phyloP scores from a whole-genome alignment of 2,888 invertebrate genomes.

The Lobophora halterata region DNA sequence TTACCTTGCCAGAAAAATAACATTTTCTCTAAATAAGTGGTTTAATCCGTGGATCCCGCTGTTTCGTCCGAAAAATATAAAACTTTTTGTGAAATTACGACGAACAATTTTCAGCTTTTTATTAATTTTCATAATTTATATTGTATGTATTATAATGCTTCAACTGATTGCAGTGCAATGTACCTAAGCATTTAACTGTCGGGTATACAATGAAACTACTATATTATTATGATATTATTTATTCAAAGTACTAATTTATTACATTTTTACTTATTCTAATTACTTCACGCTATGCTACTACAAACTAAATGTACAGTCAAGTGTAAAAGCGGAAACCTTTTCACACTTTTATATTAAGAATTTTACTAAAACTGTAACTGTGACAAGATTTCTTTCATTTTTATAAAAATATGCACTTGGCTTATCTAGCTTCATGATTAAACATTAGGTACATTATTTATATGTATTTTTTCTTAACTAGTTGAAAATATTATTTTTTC shows the following conservation, averaged over 20 bases:
- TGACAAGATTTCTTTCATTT: too few relatives aligned
- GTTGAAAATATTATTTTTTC: too few relatives aligned
- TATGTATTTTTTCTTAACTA: too few relatives aligned
- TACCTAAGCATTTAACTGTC: slow-evolving; percentile 12
- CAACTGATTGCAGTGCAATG: slow-evolving; percentile 13
- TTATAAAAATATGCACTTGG: too few relatives aligned
- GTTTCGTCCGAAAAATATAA: slow-evolving; percentile 52
- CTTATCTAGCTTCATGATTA: too few relatives aligned
- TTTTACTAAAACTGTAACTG: too few relatives aligned
- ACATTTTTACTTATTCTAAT: slow-evolving; percentile 3
- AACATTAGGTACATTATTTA: too few relatives aligned
- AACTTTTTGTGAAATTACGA: slow-evolving; percentile 27
- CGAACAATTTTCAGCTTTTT: not conserved
- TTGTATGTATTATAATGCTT: not conserved
- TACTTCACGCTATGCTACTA: not conserved
- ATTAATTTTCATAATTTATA: not conserved
- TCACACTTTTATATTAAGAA: too few relatives aligned
- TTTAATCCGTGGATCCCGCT: slow-evolving; percentile 77
- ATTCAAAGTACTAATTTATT: slow-evolving; percentile 7
- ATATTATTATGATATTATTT: slow-evolving; percentile 10
- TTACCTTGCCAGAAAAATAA: slow-evolving; percentile 77
- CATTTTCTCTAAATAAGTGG: slow-evolving; percentile 73
- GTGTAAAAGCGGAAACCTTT: too few relatives aligned
- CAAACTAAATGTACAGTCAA: too few relatives aligned
- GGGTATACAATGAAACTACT: slow-evolving; percentile 7